A percentile compares a stretch with the other conserved stretches of the same genome.
Conservation (phyloP, 2,888 invertebrate genomes). For the Drosophila nr. fundita region DNA sequence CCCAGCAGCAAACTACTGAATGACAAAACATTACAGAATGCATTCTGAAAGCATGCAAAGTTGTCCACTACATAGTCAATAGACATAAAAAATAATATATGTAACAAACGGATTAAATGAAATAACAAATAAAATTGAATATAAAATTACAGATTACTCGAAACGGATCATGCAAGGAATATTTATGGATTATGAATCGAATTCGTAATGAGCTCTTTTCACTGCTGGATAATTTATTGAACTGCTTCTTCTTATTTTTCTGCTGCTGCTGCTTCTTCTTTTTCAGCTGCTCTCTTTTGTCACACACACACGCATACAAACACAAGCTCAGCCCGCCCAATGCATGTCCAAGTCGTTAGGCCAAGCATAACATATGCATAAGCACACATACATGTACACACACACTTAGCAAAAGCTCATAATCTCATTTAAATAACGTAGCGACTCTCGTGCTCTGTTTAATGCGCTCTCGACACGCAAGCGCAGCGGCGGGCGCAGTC, state of each 20-base stretch:
- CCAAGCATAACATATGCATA: constrained; percentile 58
- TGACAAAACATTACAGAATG: background rate
- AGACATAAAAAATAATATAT: background rate
- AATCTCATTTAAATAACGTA: constrained; percentile 72
- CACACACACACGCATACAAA: constrained; percentile 8
- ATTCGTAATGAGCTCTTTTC: background rate
- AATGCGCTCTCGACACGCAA: constrained; percentile 72
- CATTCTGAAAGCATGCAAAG: background rate
- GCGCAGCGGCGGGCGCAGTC: constrained; percentile 3
- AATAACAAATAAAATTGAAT: background rate
- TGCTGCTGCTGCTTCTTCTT: constrained; percentile 33
- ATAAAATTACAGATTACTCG: background rate
- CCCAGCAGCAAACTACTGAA: background rate
- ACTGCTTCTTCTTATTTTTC: constrained; percentile 16
- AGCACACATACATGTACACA: background rate
- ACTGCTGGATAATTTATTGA: constrained; percentile 63
- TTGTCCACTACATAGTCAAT: too few relatives aligned
- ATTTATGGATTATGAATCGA: background rate
- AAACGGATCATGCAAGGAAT: background rate
- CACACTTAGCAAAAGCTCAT: constrained; percentile 35
- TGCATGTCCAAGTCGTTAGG: constrained; percentile 71
- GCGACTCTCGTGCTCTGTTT: constrained; percentile 68
- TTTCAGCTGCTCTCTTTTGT: constrained; percentile 43
- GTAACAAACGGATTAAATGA: background rate
- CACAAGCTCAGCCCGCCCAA: constrained; percentile 61